Evolutionary conservation across 2,888 invertebrate genomes (phyloP).

Genomic region (Colletes collaris): DNA sequence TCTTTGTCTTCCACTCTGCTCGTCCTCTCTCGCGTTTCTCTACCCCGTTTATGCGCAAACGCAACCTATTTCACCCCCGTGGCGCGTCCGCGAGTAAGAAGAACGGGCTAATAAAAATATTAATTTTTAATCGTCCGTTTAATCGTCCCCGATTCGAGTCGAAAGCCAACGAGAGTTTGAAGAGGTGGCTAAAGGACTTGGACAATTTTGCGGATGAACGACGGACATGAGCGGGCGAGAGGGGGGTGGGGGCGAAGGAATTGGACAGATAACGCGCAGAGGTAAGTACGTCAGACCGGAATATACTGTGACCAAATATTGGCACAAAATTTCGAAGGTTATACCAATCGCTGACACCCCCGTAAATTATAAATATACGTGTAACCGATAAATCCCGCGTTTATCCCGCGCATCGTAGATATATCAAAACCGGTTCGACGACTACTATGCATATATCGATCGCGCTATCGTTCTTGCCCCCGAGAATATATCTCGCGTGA

Average conservation of each 20-base stretch:
- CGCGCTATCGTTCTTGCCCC: conserved; percentile 3
- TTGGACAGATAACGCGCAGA: conserved; percentile 26
- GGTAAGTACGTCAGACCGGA: conserved; percentile 37
- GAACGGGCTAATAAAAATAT: conserved; percentile 70
- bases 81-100: conserved; percentile 36
- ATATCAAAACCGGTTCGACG: conserved; percentile 33
- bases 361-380: conserved; percentile 54
- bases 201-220: neutral
- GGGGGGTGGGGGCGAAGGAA: neutral
- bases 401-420: conserved; percentile 38
- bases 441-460: conserved; percentile 44
- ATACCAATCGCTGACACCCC: conserved; percentile 35
- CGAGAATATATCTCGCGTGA: conserved; percentile 15
- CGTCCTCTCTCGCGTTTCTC: conserved; percentile 32
- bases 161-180: neutral
- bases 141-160: conserved; percentile 60
- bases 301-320: conserved; percentile 51
- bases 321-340: conserved; percentile 50
- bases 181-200: neutral
- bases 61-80: conserved; percentile 69
- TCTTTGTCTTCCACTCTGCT: conserved; percentile 55
- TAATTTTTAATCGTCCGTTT: conserved; percentile 69
- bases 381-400: conserved; percentile 49
- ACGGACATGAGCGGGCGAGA: neutral
- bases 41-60: conserved; percentile 57